These are phyloP conservation scores for Meriones psammophilus DNA, from an alignment of 2,797 vertebrate genomes.

Conservation along the genomic window DNA sequence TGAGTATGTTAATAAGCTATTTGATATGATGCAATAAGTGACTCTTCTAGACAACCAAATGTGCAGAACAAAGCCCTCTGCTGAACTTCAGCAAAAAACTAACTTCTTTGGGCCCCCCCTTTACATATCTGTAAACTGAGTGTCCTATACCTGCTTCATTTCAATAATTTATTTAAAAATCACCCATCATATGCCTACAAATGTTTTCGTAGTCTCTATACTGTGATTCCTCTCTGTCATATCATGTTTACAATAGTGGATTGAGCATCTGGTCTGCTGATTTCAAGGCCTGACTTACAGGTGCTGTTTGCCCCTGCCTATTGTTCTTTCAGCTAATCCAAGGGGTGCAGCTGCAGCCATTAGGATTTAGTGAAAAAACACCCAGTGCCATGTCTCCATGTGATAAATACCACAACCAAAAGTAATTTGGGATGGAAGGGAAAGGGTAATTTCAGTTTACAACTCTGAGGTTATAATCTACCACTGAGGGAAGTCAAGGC, in stretches of 20 bases:
- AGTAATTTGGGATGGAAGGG: background rate
- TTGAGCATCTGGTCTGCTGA: background rate
- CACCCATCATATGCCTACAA: no score
- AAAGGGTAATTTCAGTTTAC: background rate
- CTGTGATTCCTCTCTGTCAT: background rate
- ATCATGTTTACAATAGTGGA: background rate
- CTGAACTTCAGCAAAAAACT: no score
- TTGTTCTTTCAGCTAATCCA: background rate
- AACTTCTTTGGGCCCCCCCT: no score
- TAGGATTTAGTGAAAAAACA: conserved; percentile 15
- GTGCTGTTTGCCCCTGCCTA: background rate
- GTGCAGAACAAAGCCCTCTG: background rate
- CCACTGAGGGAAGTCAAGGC: background rate
- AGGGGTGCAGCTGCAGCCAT: background rate
- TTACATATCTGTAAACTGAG: no score
- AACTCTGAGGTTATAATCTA: background rate
- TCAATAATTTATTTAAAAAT: no score
- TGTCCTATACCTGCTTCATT: no score
- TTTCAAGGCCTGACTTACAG: background rate
- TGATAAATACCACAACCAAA: background rate
- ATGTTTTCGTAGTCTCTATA: background rate
- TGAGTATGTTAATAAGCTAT: accelerated
- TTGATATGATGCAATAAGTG: conserved; percentile 17
- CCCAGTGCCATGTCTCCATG: background rate
- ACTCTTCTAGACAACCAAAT: conserved; percentile 60